Evolutionary conservation across 2,797 vertebrate species (phyloP).

Genomic region (Scyliorhinus canicula): DNA sequence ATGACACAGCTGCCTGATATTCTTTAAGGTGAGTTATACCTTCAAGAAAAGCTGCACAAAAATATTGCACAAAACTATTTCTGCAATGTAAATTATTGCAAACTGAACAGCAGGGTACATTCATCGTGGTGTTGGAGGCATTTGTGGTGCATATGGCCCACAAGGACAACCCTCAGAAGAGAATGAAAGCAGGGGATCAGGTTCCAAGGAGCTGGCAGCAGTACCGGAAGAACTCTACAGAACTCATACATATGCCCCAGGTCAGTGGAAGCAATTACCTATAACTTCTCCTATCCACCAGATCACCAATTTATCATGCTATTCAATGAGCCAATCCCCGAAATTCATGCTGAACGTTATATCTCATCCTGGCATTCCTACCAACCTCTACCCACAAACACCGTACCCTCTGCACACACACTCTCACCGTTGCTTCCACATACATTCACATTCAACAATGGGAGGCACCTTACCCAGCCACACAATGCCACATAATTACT

Average conservation of each 20-base stretch:
- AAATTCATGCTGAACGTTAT: background rate
- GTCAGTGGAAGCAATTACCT: background rate
- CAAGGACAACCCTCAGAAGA: background rate
- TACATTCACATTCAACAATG: too few species aligned
- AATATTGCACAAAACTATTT: background rate
- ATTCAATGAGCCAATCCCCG: background rate
- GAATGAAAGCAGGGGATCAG: background rate
- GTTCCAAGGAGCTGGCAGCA: background rate
- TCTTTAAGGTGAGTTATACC: background rate
- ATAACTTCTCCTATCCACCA: background rate
- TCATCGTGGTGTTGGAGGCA: background rate
- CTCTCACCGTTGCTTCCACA: too few species aligned
- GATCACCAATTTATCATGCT: background rate
- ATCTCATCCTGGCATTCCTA: background rate
- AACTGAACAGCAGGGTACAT: background rate
- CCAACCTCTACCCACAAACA: too few species aligned
- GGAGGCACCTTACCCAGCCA: too few species aligned
- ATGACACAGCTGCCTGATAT: background rate
- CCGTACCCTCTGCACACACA: too few species aligned
- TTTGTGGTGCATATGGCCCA: background rate
- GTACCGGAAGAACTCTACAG: background rate
- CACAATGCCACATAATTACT: too few species aligned
- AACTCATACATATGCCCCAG: background rate
- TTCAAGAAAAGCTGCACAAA: background rate
- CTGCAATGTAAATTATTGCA: background rate